A percentile compares a stretch with the other conserved stretches of the same genome.
Evolutionary conservation across 2,797 vertebrate genomes (phyloP).

Genomic region (Cercopithecus diana): DNA sequence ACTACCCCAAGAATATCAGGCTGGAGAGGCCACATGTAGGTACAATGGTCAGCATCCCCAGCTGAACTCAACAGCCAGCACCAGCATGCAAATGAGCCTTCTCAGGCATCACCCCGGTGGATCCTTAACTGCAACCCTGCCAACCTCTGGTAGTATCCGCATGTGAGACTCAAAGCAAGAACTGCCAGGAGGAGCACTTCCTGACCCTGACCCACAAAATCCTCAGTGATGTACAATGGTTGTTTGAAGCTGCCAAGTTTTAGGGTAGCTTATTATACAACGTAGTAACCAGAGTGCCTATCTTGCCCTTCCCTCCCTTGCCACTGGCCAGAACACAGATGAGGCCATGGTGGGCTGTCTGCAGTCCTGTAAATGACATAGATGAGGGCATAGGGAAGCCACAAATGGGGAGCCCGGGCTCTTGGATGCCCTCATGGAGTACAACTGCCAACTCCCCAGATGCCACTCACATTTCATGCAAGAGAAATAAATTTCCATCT

Average conservation of each 20-base stretch:
- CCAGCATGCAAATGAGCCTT: not conserved
- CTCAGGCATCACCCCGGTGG: not conserved
- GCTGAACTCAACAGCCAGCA: not conserved
- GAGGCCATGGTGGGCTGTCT: not conserved
- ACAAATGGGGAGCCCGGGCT: not conserved
- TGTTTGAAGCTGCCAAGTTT: not conserved
- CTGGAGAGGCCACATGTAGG: not conserved
- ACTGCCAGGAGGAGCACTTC: not conserved
- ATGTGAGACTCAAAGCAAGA: not conserved
- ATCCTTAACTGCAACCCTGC: not conserved
- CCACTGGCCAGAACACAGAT: too few species aligned
- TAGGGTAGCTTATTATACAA: not conserved
- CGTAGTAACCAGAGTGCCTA: too few species aligned
- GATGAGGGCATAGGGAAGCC: not conserved
- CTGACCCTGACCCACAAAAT: not conserved
- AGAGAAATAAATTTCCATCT: not conserved
- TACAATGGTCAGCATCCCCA: not conserved
- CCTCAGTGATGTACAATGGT: not conserved
- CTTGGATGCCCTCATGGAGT: not conserved
- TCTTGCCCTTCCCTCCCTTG: not conserved
- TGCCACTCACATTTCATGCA: not conserved
- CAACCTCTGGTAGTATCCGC: not conserved
- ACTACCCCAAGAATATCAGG: not conserved
- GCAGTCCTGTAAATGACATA: not conserved
- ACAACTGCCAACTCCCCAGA: not conserved